Evolutionary conservation across 2,888 invertebrate species (phyloP).

Genomic region (Gortyna flavago): DNA sequence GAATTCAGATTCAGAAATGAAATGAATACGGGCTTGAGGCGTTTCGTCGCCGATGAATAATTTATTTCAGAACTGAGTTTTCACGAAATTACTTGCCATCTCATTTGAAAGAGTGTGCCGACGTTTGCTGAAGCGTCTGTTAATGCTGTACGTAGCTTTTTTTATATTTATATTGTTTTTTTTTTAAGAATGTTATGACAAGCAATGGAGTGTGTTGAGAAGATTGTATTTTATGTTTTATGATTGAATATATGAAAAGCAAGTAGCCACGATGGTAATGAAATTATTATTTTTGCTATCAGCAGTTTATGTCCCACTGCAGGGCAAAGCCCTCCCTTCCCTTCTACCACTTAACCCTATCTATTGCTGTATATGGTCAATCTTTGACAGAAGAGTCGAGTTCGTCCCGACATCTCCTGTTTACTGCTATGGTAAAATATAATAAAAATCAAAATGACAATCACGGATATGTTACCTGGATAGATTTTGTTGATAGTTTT

Average conservation of each 20-base stretch:
- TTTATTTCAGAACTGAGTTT: constrained; percentile 89
- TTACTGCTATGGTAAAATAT: neutral
- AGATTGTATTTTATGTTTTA: neutral
- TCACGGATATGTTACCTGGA: too few species aligned
- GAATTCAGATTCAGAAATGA: constrained; percentile 89
- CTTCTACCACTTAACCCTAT: neutral
- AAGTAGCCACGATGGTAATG: neutral
- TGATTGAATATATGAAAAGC: neutral
- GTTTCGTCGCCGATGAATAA: constrained; percentile 90
- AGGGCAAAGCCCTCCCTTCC: neutral
- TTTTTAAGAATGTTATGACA: constrained; percentile 31
- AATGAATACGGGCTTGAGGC: constrained; percentile 89
- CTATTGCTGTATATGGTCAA: neutral
- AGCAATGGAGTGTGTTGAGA: neutral
- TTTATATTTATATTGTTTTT: constrained; percentile 61
- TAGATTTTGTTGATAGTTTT: neutral
- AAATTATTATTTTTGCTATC: neutral
- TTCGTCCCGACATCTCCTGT: neutral
- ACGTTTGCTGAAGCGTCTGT: constrained; percentile 76
- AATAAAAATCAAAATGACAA: neutral
- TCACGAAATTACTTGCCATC: constrained; percentile 88
- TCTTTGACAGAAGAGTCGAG: neutral
- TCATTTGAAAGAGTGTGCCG: constrained; percentile 85
- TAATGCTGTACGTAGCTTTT: constrained; percentile 70
- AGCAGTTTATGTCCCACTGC: neutral